These are phyloP conservation scores for Melikaiella ostensackeni DNA, from an alignment of 2,888 invertebrate genomes.

Conservation along the genomic window DNA sequence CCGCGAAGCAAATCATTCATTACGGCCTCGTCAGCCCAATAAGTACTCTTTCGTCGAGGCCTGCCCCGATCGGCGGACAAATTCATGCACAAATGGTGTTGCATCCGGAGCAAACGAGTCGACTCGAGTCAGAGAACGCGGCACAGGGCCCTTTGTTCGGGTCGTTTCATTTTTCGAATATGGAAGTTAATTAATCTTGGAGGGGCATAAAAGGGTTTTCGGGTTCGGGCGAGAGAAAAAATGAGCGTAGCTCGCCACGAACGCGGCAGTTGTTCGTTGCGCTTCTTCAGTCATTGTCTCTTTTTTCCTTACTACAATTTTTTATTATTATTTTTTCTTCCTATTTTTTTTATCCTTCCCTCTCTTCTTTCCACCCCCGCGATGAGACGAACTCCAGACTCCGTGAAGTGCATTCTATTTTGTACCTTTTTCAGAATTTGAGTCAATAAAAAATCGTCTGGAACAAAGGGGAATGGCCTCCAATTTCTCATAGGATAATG, in stretches of 20 bases:
- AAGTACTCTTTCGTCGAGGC: constrained; percentile 34
- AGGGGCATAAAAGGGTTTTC: constrained; percentile 74
- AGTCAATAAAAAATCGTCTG: constrained; percentile 72
- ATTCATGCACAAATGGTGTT: constrained; percentile 51
- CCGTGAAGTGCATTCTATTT: constrained; percentile 43
- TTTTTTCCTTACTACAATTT: constrained; percentile 50
- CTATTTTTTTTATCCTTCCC: constrained; percentile 53
- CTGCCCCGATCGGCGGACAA: constrained; percentile 54
- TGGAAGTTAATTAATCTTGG: constrained; percentile 76
- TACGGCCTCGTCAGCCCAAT: constrained; percentile 32
- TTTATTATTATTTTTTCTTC: constrained; percentile 53
- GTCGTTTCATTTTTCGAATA: constrained; percentile 74
- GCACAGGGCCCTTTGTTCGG: constrained; percentile 62
- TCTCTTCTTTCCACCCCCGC: constrained; percentile 48
- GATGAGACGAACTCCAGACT: constrained; percentile 42
- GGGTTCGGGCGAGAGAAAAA: constrained; percentile 75
- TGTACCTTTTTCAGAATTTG: constrained; percentile 66
- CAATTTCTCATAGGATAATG: constrained; percentile 73
- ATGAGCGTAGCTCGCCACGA: constrained; percentile 68
- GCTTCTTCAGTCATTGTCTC: constrained; percentile 54
- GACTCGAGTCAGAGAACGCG: constrained; percentile 39
- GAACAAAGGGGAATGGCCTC: constrained; percentile 68
- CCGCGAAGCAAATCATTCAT: constrained; percentile 28
- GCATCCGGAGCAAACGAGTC: constrained; percentile 44
- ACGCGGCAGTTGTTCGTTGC: constrained; percentile 62